Percentiles rank a stretch among this genome's conserved stretches.
Conservation (phyloP, 2,888 invertebrate genomes). For the Caenorhabditis sp. region DNA sequence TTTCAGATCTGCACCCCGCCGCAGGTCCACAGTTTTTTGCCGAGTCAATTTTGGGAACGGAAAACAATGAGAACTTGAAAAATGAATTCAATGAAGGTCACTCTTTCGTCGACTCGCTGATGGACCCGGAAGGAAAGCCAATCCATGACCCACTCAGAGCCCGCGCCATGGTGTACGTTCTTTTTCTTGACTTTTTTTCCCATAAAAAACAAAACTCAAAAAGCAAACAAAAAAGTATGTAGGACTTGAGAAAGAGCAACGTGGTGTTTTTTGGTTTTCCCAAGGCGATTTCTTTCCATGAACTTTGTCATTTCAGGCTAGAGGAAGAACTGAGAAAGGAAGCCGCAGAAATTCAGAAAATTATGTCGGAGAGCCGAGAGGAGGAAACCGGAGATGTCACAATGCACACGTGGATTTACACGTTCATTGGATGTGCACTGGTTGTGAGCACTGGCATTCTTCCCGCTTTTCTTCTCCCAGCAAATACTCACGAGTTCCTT, state of each 20-base stretch:
- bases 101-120: constrained; percentile 40
- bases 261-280: constrained; percentile 19
- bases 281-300: not conserved
- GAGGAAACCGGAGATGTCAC: constrained; percentile 35
- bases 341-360: constrained; percentile 57
- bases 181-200: not conserved
- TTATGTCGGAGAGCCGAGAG: constrained; percentile 26
- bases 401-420: constrained; percentile 67
- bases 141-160: constrained; percentile 65
- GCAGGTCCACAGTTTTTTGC: constrained; percentile 69
- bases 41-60: constrained; percentile 22
- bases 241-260: not conserved
- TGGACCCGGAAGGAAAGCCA: constrained; percentile 70
- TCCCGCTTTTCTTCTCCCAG: constrained; percentile 74
- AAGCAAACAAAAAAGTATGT: not conserved
- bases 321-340: constrained; percentile 68
- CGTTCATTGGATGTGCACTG: constrained; percentile 68
- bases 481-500: constrained; percentile 66
- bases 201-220: not conserved
- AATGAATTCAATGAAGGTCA: constrained; percentile 40
- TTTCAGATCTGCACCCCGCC: constrained; percentile 69
- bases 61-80: constrained; percentile 6
- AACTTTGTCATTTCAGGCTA: constrained; percentile 59
- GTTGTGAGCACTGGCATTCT: constrained; percentile 75
- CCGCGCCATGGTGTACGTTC: constrained; percentile 63